Conservation (phyloP, 2,888 invertebrate species). For the Pherbina coryleti region DNA sequence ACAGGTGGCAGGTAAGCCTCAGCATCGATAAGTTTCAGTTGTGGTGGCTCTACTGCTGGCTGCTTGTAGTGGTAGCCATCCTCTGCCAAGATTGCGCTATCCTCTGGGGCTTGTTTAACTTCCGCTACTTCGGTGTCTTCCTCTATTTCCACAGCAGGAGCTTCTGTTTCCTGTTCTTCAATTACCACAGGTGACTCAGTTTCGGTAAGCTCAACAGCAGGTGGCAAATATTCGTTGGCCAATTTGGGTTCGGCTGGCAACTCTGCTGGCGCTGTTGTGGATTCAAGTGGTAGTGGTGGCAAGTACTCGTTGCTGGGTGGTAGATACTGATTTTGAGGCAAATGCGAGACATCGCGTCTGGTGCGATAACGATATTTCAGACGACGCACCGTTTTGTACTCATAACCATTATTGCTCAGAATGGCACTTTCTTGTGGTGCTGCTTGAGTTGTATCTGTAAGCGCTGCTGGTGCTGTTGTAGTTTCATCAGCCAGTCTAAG, state of each 20-base stretch:
- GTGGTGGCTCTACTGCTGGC: slow-evolving; percentile 51
- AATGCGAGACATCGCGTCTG: slow-evolving; percentile 61
- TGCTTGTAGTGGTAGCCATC: slow-evolving; percentile 64
- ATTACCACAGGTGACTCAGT: background rate
- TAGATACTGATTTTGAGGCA: slow-evolving; percentile 54
- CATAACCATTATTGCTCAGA: slow-evolving; percentile 54
- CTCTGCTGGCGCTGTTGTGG: background rate
- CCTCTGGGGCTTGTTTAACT: slow-evolving; percentile 28
- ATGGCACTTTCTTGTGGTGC: slow-evolving; percentile 40
- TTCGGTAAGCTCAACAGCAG: slow-evolving; percentile 33
- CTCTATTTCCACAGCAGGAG: slow-evolving; percentile 27
- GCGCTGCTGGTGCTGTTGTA: background rate
- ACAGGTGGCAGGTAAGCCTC: slow-evolving; percentile 54
- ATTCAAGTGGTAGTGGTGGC: slow-evolving; percentile 17
- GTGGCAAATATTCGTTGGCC: slow-evolving; percentile 54
- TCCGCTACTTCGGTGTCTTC: slow-evolving; percentile 6
- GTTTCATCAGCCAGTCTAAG: background rate
- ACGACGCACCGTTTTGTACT: slow-evolving; percentile 57
- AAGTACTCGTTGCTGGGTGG: slow-evolving; percentile 45
- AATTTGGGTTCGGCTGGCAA: background rate
- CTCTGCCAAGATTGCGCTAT: slow-evolving; percentile 52
- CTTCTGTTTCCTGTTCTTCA: background rate
- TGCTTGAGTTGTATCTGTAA: slow-evolving; percentile 31
- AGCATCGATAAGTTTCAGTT: slow-evolving; percentile 42
- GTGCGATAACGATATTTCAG: slow-evolving; percentile 57